Base-by-base conservation (phyloP, 1,140 invertebrate species). In the Bradysia coprophila region DNA sequence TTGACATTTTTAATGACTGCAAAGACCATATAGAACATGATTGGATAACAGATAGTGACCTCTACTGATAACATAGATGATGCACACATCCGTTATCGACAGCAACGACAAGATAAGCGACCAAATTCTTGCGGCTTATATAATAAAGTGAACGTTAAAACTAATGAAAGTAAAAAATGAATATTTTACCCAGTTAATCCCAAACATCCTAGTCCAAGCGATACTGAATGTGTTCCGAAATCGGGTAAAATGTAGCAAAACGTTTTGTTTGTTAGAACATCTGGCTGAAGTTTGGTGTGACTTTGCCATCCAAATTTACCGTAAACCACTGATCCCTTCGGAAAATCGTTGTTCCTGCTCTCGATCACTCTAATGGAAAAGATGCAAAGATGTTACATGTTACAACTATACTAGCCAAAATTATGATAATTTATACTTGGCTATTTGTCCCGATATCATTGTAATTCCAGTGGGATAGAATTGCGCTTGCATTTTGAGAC, bases 361-460 rank as follows among this genome's bases (percentile, higher is more conserved):
- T 72, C 61, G 32, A 71, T 54, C 2, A 70, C 62, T 49, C 61
- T 61, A 32, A 28, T 8, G 6, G 24, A 28, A n/a, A n/a, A n/a
- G n/a, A n/a, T n/a, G n/a, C n/a, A n/a, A n/a, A n/a, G n/a, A n/a
- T n/a, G n/a, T n/a, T n/a, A n/a, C n/a, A n/a, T n/a, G n/a, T n/a
- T n/a, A n/a, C n/a, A n/a, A n/a, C n/a, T n/a, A n/a, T n/a, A n/a
- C n/a, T n/a, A n/a, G n/a, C n/a, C n/a, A n/a, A n/a, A n/a, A n/a
- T n/a, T n/a, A n/a, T n/a, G n/a, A n/a, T n/a, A n/a, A n/a, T n/a
- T n/a, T n/a, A n/a, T 36, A 72, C 71, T 70, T 73, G 1, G 68
- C 73, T 21, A 77, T 63, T 65, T 77, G 75, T 33, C 56, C 47
- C 2, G 74, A 74, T 32, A 76, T 71, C 70, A 76, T 75, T 21